A percentile compares a stretch with the other conserved stretches of the same genome.
phyloP scores from a whole-genome alignment of 2,113 vertebrate species.

The Theropithecus gelada region DNA sequence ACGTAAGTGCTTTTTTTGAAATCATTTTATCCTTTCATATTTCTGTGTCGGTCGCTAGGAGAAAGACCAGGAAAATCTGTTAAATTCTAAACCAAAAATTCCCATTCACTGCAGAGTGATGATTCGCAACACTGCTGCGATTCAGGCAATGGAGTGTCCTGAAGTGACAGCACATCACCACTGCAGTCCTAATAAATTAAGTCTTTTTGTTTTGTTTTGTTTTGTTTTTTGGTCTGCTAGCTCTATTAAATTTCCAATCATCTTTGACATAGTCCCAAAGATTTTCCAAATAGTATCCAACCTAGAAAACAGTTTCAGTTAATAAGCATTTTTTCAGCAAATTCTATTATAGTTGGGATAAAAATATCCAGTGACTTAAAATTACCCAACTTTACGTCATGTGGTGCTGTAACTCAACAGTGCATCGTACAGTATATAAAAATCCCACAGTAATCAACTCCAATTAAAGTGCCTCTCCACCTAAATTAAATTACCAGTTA shows the following conservation, averaged over 20 bases:
- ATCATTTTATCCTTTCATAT: neutral
- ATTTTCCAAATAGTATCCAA: conserved; percentile 33
- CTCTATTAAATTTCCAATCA: neutral
- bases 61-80: neutral
- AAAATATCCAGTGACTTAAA: conserved; percentile 43
- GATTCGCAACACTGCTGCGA: neutral
- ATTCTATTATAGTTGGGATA: neutral
- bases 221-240: neutral
- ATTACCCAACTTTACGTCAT: neutral
- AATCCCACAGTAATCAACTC: conserved; percentile 37
- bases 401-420: neutral
- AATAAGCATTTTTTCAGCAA: conserved; percentile 24
- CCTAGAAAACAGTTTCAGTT: neutral
- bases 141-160: neutral
- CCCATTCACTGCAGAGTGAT: neutral
- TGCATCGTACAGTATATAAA: neutral
- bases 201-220: neutral
- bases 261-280: neutral
- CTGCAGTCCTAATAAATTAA: neutral
- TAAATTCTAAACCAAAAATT: neutral
- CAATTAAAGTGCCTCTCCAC: conserved; percentile 39
- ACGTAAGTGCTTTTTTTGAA: neutral
- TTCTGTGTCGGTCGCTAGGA: neutral
- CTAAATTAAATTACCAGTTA: conserved; percentile 30
- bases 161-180: neutral